Evolutionary conservation across 2,797 vertebrate genomes (phyloP), one percentile per base, ranked within the genome.

Genomic region (Bryconaethiops microstoma): DNA sequence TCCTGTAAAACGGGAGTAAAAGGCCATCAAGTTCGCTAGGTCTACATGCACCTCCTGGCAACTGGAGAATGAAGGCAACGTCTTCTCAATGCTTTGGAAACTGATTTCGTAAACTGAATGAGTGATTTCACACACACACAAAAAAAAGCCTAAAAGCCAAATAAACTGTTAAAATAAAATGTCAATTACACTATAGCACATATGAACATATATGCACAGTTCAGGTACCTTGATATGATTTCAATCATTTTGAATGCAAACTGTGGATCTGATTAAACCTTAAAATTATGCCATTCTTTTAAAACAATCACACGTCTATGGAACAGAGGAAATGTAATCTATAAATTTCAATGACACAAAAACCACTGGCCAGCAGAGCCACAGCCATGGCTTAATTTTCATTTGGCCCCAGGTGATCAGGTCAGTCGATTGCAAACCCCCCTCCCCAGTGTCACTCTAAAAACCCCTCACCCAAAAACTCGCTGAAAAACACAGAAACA

Each of bases 1-100:
- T 93, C 92, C 93, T 94, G 90, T 94, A 93, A 94, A 95, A 94
- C 82, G 87, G 92, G 92, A 93, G 91, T 91, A 92, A 91, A 92
- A 90, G 80, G 89, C 90, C 92, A 90, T 91, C 88, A 88, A 87
- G 87, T 89, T 92, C 88, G 88, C 91, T 94, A 94, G 87, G 83
- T 90, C 90, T 93, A 92, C 84, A 88, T 89, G 87, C 88, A 89
- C 88, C 90, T 92, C 88, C 89, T 86, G 74, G 85, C 82, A 78
- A 71, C 48, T 86, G 79, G 83, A 84, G 83, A 74, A 75, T 35
- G 78, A 88, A 91, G 90, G 85, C 86, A 84, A 88, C 82, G 85
- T 91, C 86, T 90, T 90, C 89, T 89, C 90, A 90, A 86, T 88
- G 88, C 92, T 89, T 89, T 87, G 90, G 59, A 89, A 89, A 89